A percentile compares a stretch with the other conserved stretches of the same genome.
phyloP scores from a whole-genome alignment of 2,797 vertebrate species.

The Eulemur coronatus region DNA sequence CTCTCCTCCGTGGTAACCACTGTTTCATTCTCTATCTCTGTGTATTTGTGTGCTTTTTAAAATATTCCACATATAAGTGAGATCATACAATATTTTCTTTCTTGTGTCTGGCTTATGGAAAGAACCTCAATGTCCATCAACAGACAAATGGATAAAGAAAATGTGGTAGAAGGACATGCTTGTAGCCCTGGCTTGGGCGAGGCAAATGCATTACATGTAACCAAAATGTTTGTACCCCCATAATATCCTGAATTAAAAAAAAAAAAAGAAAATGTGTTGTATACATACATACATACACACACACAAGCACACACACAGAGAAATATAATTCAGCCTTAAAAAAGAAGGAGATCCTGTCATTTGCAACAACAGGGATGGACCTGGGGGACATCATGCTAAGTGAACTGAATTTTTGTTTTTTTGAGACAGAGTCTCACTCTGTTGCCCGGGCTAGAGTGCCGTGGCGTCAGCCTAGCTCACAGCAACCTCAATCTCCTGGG shows the following conservation, averaged over 20 bases:
- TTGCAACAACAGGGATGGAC: background rate
- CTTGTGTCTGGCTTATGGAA: background rate
- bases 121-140: background rate
- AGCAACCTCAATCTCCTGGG: too few relatives aligned
- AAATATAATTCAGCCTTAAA: background rate
- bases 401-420: background rate
- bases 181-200: too few relatives aligned
- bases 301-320: background rate
- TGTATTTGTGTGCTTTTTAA: background rate
- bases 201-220: too few relatives aligned
- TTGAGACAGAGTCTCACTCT: too few relatives aligned
- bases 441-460: too few relatives aligned
- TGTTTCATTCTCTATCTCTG: background rate
- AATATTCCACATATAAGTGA: background rate
- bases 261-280: background rate
- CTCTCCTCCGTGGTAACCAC: background rate
- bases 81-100: background rate
- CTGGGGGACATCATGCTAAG: background rate
- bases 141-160: background rate
- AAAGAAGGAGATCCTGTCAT: background rate
- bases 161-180: background rate
- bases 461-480: too few relatives aligned
- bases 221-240: too few relatives aligned
- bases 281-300: background rate
- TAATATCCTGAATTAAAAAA: too few relatives aligned